Base-by-base conservation (phyloP, 1,140 invertebrate genomes). In the Hetaerina americana region DNA sequence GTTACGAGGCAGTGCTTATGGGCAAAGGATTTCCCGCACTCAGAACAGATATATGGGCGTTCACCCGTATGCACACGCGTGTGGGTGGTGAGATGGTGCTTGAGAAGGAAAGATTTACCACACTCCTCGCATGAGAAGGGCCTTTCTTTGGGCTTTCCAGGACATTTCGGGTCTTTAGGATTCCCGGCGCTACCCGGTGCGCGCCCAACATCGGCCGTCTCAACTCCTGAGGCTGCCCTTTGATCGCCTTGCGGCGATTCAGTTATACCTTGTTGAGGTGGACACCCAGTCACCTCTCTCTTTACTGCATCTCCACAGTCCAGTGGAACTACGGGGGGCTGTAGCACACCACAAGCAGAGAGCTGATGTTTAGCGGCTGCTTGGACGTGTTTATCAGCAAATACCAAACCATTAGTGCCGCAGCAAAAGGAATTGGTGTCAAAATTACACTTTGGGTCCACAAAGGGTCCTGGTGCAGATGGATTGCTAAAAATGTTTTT, bases 11-110 rank as follows among this genome's bases (percentile, higher is more conserved):
- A 92, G 78, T 92, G 90, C 80, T 92, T 92, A 77, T 92, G 86
- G 26, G 91, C 91, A 81, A 94, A 94, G 72, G 88, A 90, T 78
- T 94, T 94, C 66, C 91, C 91, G 80, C 93, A 94, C 77, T 93
- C 90, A 28, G 88, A 85, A 80, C 92, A 94, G 28, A 89, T 90
- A 78, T 90, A 92, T 72, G 89, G 93, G 75, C 90, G 85, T 80
- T 93, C 91, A 70, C 91, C 90, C 66, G 89, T 90, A 80, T 92
- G 90, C 0, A 91, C 67, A 1, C 27, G 25, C 1, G 89, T 86
- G 78, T 92, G 91, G 15, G 90, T 92, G 0, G 90, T 90, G 29
- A 93, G 83, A 82, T 92, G 90, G 79, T 92, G 90, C 79, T 92
- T 93, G 66, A 92, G 80, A 10, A 92, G 82, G 81, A 93, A 93